Conservation (phyloP, 1,140 invertebrate species). For the Danaus plexippus region DNA sequence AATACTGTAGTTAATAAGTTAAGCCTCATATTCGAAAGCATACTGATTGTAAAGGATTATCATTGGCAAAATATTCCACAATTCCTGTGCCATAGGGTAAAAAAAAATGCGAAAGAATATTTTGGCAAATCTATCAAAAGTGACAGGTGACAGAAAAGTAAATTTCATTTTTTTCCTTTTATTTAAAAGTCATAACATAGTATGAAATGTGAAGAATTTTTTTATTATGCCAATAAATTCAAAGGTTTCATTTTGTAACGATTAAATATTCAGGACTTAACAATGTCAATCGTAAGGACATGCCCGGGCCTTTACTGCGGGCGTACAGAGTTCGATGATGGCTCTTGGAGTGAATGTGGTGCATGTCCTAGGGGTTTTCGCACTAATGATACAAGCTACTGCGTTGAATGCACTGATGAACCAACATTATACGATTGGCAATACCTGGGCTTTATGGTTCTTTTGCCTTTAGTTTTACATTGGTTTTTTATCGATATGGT, state of each 20-base stretch:
- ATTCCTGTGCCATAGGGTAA: no score
- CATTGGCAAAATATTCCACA: no score
- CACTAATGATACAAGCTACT: conserved; percentile 70
- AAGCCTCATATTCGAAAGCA: no score
- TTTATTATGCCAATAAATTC: no score
- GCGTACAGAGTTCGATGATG: conserved; percentile 75
- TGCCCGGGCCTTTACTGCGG: conserved; percentile 94
- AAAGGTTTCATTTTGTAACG: no score
- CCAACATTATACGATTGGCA: conserved; percentile 94
- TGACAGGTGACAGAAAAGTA: no score
- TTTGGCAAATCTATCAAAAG: no score
- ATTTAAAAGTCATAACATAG: no score
- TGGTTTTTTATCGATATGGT: conserved; percentile 93
- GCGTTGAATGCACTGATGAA: conserved; percentile 82
- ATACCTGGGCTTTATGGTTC: conserved; percentile 93
- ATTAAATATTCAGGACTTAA: not conserved
- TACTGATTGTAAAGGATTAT: no score
- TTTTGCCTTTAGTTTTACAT: conserved; percentile 88
- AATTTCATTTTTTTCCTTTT: no score
- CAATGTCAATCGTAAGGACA: conserved; percentile 49
- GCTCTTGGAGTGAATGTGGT: conserved; percentile 83
- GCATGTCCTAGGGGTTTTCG: conserved; percentile 87
- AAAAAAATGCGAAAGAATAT: no score
- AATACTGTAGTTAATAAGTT: conserved; percentile 37
- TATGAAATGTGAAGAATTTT: no score